phyloP scores from a whole-genome alignment of 2,888 invertebrate genomes.

The Idaea aversata region DNA sequence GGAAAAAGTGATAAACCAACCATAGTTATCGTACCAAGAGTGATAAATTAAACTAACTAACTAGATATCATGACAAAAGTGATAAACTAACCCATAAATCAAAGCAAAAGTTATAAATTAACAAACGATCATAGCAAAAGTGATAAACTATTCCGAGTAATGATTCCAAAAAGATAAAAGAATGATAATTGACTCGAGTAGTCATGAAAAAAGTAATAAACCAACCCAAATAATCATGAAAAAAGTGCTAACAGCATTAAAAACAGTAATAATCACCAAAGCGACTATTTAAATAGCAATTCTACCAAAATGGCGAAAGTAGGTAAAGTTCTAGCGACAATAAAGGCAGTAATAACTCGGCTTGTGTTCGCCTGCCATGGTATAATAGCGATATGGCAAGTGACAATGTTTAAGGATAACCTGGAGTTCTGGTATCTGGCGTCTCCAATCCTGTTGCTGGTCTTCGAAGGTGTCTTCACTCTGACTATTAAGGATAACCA shows the following conservation, averaged over 20 bases:
- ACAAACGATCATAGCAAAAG: no score
- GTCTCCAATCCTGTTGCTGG: constrained; percentile 89
- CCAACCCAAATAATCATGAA: background rate
- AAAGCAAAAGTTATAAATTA: no score
- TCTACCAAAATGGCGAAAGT: constrained; percentile 82
- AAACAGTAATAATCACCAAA: background rate
- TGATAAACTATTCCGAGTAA: no score
- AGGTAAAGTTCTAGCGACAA: constrained; percentile 85
- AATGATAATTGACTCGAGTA: no score
- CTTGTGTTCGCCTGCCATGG: constrained; percentile 92
- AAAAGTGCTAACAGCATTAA: constrained; percentile 4
- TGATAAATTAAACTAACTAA: no score
- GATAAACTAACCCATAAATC: no score
- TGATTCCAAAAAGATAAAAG: no score
- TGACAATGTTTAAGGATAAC: constrained; percentile 88
- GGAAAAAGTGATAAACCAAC: no score
- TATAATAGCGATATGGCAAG: constrained; percentile 94
- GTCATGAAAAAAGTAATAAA: no score
- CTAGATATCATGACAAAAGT: no score
- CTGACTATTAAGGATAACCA: constrained; percentile 94
- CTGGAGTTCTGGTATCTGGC: constrained; percentile 92
- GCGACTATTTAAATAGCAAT: background rate
- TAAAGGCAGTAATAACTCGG: constrained; percentile 90
- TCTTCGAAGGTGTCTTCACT: constrained; percentile 94
- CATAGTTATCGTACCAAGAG: no score